Base-by-base conservation (phyloP, 2,113 vertebrate species). In the Lates calcarifer region DNA sequence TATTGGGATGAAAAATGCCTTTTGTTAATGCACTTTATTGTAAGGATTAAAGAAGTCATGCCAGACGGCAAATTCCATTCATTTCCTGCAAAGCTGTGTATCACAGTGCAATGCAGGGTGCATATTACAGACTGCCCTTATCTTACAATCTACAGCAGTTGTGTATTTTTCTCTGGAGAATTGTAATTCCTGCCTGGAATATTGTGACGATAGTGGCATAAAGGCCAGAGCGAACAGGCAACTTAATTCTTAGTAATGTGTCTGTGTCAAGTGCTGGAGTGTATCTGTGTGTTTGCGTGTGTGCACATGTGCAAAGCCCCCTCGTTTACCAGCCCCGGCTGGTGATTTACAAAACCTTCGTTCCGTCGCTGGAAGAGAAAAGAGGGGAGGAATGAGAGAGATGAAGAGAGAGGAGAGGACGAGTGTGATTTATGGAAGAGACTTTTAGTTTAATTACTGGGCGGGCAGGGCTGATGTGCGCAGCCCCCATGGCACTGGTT, bases 361-460 rank as follows among this genome's bases (percentile, higher is more conserved):
- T 87, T 90, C 87, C 68, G 75, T 88, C 31, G 65, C 78, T 63
- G 67, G 67, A 69, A 88, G 86, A 75, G 65, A 67, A 68, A 61
- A 76, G 74, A 78, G 55, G n/a, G 80, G 64, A 85, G 66, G 79
- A 81, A 78, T n/a, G 64, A 85, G 72, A 81, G 64, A 77, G 66
- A 70, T 17, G 60, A 63, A 39, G 73, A 77, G 74, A 75, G 70
- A 66, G 55, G 56, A 83, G 81, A 88, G 81, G 85, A 91, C 58
- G 67, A 84, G 85, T 77, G 79, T 94, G 94, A 95, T 94, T 95
- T 94, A 95, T 93, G 91, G 90, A 82, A 74, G 84, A 85, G 90
- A 94, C 94, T 95, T 94, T 95, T 94, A 94, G 91, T 94, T 95
- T 93, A 95, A 95, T 95, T 94, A 94, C 91, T 89, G 87, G 82